Evolutionary conservation across 2,113 vertebrate species (phyloP).

Genomic region (Centropus bengalensis): DNA sequence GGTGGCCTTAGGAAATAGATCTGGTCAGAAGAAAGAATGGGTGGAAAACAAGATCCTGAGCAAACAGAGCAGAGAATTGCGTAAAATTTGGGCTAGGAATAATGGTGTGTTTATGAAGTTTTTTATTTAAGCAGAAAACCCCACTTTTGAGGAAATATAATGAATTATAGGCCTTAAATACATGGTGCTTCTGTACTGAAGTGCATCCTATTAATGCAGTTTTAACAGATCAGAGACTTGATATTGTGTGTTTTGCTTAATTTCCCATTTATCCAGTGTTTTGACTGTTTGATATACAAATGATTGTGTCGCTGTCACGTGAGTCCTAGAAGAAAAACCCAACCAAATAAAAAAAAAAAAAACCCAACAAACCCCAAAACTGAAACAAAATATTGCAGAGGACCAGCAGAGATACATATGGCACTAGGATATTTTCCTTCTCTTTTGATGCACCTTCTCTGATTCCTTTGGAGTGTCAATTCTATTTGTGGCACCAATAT

Average conservation of each 20-base stretch:
- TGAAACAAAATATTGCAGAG: background rate
- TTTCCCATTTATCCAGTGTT: background rate
- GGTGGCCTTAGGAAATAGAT: background rate
- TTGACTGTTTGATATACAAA: background rate
- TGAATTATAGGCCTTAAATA: background rate
- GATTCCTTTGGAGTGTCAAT: background rate
- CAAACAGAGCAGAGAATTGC: background rate
- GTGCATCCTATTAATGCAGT: background rate
- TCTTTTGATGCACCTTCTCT: background rate
- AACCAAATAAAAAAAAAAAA: background rate
- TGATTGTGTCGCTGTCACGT: background rate
- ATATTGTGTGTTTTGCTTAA: background rate
- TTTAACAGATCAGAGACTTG: background rate
- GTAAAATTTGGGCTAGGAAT: background rate
- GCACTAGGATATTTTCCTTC: background rate
- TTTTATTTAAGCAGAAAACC: background rate
- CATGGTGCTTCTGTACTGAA: background rate
- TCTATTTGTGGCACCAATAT: background rate
- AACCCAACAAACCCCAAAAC: background rate
- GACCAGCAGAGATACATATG: background rate
- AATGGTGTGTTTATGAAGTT: background rate
- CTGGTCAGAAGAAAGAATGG: background rate
- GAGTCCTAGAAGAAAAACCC: background rate
- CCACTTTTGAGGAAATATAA: background rate
- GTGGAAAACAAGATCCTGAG: background rate